A percentile compares a stretch with the other conserved stretches of the same genome.
Evolutionary conservation across 2,113 vertebrate species (phyloP).

Genomic region (Leptobrachium ailaonicum): DNA sequence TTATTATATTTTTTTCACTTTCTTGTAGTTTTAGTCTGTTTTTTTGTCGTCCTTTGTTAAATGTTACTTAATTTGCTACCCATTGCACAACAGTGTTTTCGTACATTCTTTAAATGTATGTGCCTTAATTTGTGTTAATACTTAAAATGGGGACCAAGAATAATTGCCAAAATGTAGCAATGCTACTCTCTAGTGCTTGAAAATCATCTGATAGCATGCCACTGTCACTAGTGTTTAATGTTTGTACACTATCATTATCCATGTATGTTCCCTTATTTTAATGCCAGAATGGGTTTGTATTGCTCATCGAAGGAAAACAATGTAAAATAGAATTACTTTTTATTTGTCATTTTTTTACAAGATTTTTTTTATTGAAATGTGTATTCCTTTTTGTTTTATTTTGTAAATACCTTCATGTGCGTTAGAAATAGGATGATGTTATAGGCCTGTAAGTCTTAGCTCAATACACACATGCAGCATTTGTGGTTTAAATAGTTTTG

Average conservation of each 20-base stretch:
- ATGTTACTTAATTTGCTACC: background rate
- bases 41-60: constrained; percentile 5
- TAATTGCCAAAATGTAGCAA: constrained; percentile 72
- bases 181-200: constrained; percentile 40
- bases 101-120: constrained; percentile 72
- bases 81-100: constrained; percentile 52
- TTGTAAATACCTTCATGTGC: constrained; percentile 90
- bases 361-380: constrained; percentile 66
- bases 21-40: background rate
- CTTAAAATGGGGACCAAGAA: constrained; percentile 68
- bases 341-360: constrained; percentile 63
- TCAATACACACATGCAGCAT: constrained; percentile 71
- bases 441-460: constrained; percentile 70
- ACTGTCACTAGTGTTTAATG: constrained; percentile 66
- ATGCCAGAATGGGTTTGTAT: constrained; percentile 65
- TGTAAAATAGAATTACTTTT: constrained; percentile 73
- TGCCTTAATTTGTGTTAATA: constrained; percentile 91
- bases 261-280: constrained; percentile 56
- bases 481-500: constrained; percentile 65
- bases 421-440: constrained; percentile 81
- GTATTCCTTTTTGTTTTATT: constrained; percentile 74
- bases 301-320: constrained; percentile 65
- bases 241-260: constrained; percentile 64
- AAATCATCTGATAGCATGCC: constrained; percentile 41
- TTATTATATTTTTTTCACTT: background rate